These are phyloP conservation scores for Glossophaga mutica DNA, from an alignment of 2,797 vertebrate species.

Conservation along the genomic window DNA sequence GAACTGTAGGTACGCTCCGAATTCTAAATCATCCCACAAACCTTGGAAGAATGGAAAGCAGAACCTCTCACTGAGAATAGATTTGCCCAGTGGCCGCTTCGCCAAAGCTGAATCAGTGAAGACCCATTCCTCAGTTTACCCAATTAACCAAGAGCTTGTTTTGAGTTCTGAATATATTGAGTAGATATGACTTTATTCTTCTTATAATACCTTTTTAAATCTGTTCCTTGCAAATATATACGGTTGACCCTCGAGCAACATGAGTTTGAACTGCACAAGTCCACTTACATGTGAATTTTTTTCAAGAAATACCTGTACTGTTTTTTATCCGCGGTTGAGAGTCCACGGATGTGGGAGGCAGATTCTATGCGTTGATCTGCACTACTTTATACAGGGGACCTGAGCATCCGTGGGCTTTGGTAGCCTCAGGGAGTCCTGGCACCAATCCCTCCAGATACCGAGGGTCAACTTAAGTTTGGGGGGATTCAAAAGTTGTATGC, in stretches of 20 bases:
- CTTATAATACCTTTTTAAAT: not conserved
- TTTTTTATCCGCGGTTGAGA: not conserved
- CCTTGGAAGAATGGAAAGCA: not conserved
- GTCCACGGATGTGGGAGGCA: not conserved
- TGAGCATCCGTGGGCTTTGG: not conserved
- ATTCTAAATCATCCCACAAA: not conserved
- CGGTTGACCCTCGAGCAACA: not conserved
- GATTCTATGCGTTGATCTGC: not conserved
- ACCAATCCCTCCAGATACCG: not conserved
- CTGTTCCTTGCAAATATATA: not conserved
- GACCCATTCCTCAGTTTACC: not conserved
- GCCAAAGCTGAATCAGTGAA: not conserved
- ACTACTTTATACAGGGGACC: not conserved
- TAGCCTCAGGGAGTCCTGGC: not conserved
- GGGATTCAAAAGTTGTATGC: not conserved
- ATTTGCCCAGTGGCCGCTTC: not conserved
- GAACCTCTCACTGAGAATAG: not conserved
- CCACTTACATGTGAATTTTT: not conserved
- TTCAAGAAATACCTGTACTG: not conserved
- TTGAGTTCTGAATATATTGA: not conserved
- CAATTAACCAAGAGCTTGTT: not conserved
- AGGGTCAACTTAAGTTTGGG: not conserved
- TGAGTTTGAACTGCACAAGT: not conserved
- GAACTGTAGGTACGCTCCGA: not conserved
- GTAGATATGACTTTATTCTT: not conserved